Evolutionary conservation across 1,140 invertebrate species (phyloP).

Genomic region (Sipha flava): DNA sequence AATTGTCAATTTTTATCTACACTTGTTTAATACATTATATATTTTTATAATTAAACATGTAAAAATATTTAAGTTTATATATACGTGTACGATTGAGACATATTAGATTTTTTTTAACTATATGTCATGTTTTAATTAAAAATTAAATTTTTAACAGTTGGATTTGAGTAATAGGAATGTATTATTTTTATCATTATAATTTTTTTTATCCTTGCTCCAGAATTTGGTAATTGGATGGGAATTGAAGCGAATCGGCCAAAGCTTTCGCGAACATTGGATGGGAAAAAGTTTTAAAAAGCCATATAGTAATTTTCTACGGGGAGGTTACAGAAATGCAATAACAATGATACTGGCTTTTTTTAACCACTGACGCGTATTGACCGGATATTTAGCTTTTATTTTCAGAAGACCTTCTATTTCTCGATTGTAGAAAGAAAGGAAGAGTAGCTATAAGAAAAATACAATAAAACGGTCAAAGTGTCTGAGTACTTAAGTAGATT

Average conservation of each 20-base stretch:
- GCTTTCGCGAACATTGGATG: background rate
- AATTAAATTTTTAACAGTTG: background rate
- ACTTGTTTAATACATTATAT: too few species aligned
- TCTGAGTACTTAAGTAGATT: background rate
- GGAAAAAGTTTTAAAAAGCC: background rate
- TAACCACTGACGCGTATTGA: slow-evolving; percentile 8
- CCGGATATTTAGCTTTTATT: slow-evolving; percentile 24
- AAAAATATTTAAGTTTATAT: too few species aligned
- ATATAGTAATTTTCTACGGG: background rate
- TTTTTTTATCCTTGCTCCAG: background rate
- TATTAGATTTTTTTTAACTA: too few species aligned
- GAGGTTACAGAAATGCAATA: slow-evolving; percentile 1
- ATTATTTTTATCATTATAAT: background rate
- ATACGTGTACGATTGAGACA: too few species aligned
- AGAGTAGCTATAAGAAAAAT: background rate
- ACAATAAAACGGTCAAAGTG: background rate
- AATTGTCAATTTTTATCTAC: too few species aligned
- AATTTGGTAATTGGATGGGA: background rate
- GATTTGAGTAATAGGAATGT: background rate
- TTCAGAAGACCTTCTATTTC: background rate
- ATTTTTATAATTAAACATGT: too few species aligned
- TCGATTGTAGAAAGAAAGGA: background rate
- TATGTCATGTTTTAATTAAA: background rate
- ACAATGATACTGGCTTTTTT: slow-evolving; percentile 1
- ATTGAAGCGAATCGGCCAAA: background rate